Base-by-base conservation (phyloP, 2,888 invertebrate species). In the Idaea straminata region DNA sequence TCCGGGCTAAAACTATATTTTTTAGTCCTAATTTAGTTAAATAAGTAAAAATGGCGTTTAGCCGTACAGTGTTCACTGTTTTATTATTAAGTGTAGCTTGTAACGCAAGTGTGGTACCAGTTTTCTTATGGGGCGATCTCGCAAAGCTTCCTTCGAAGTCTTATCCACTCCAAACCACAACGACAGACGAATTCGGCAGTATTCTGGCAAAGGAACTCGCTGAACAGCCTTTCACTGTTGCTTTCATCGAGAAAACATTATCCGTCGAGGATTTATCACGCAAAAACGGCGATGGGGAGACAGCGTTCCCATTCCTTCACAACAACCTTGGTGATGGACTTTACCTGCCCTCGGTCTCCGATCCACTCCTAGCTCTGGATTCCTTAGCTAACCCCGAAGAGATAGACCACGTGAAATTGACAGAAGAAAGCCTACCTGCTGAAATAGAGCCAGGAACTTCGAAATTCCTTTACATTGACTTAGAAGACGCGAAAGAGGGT, bases 261-360 rank as follows among this genome's bases (percentile, higher is more conserved):
- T 95, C 95, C 15, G 87, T 93, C 3, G 95, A 95, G 79, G 95
- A 95, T 84, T 91, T 95, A 64, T 93, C 93, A 5, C 82, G 84
- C 66, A 92, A 92, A 79, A 90, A 88, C 71, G 78, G 78, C 61
- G 86, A 90, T 13, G 91, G 91, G 4, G 75, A 83, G n/a, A 81
- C 84, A 0, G 76, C 84, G 0, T 93, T 85, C 72, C 85, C 91
- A 1, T 91, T 87, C 73, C 78, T 94, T 15, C 84, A 84, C 7
- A 72, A 81, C 0, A 80, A 89, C 36, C 78, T 89, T 15, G 74
- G 73, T 0, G 74, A 84, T 0, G 78, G 92, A 34, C 84, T 93
- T 0, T 96, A 95, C 79, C 85, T 95, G 63, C 94, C 95, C 7
- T 92, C 93, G 25, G 96, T 96, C 0, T 91, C 94, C 61, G 91